Evolutionary conservation across 1,140 invertebrate genomes (phyloP).

Genomic region (Drosophila aff.): DNA sequence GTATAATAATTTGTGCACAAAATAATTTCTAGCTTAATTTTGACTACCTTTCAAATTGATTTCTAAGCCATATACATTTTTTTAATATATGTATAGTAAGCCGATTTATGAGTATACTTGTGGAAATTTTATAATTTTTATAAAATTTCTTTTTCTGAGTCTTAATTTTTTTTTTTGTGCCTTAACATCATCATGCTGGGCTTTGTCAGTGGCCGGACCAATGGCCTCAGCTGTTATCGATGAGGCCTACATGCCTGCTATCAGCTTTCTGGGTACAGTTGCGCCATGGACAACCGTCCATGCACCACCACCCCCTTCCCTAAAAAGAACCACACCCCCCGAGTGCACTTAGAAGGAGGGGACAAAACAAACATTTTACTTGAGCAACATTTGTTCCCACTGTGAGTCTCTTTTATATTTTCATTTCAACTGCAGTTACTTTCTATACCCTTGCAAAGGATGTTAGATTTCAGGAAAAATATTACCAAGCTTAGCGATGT

Average conservation of each 20-base stretch:
- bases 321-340: slow-evolving; percentile 6
- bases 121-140: too few species aligned
- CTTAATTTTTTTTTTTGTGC: slow-evolving; percentile 1
- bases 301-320: not conserved
- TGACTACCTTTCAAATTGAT: too few species aligned
- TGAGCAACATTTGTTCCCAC: slow-evolving; percentile 69
- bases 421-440: slow-evolving; percentile 7
- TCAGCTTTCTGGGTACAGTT: slow-evolving; percentile 69
- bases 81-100: too few species aligned
- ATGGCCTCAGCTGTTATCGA: slow-evolving; percentile 76
- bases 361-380: slow-evolving; percentile 78
- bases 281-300: slow-evolving; percentile 8
- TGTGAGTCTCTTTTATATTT: slow-evolving; percentile 29
- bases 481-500: not conserved
- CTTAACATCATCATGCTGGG: slow-evolving; percentile 28
- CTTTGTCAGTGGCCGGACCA: slow-evolving; percentile 50
- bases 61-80: too few species aligned
- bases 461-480: not conserved
- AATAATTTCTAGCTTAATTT: too few species aligned
- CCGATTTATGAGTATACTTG: too few species aligned
- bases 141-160: not conserved
- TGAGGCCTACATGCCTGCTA: slow-evolving; percentile 48
- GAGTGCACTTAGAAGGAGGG: slow-evolving; percentile 64
- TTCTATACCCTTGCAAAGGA: slow-evolving; percentile 7
- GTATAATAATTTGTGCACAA: too few species aligned